Evolutionary conservation across 35 echinoderm and acorn worm species (phyloP).

Genomic region (Nesometra sesokonis): DNA sequence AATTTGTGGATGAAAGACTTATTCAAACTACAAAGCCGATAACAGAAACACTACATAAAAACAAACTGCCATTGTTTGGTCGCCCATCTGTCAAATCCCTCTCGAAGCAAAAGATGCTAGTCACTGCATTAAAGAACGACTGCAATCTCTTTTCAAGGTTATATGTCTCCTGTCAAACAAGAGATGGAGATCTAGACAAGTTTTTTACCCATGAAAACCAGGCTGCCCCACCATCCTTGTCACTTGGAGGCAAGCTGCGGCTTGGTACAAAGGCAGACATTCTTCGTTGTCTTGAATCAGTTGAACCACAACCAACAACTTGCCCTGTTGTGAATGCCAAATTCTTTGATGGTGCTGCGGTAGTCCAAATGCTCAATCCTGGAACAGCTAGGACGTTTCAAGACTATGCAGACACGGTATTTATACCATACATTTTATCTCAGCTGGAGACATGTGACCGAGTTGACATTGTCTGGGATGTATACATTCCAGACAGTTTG

Average conservation of each 20-base stretch:
- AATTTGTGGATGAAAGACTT: slow-evolving; percentile 29
- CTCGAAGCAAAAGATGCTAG: slow-evolving; percentile 8
- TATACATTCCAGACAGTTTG: slow-evolving; percentile 25
- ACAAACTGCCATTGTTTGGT: slow-evolving; percentile 31
- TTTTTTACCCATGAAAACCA: slow-evolving; percentile 53
- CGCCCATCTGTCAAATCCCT: neutral
- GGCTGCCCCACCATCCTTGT: neutral
- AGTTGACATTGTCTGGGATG: slow-evolving; percentile 47
- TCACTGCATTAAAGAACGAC: slow-evolving; percentile 28
- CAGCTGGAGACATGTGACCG: slow-evolving; percentile 4
- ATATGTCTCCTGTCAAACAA: slow-evolving; percentile 35
- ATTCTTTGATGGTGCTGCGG: slow-evolving; percentile 36
- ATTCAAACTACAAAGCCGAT: slow-evolving; percentile 8
- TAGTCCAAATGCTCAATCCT: slow-evolving; percentile 43
- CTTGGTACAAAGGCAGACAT: slow-evolving; percentile 8
- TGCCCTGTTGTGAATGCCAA: neutral
- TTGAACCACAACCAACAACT: too few species aligned
- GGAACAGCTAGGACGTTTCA: slow-evolving; percentile 13
- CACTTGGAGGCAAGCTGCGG: neutral
- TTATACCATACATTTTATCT: slow-evolving; percentile 11
- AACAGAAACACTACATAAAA: slow-evolving; percentile 23
- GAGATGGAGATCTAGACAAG: slow-evolving; percentile 20
- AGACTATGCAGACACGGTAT: slow-evolving; percentile 18
- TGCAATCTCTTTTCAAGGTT: slow-evolving; percentile 32
- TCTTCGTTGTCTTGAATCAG: neutral